Base-by-base conservation (phyloP, 2,797 vertebrate genomes). In the Xyrichtys novacula region DNA sequence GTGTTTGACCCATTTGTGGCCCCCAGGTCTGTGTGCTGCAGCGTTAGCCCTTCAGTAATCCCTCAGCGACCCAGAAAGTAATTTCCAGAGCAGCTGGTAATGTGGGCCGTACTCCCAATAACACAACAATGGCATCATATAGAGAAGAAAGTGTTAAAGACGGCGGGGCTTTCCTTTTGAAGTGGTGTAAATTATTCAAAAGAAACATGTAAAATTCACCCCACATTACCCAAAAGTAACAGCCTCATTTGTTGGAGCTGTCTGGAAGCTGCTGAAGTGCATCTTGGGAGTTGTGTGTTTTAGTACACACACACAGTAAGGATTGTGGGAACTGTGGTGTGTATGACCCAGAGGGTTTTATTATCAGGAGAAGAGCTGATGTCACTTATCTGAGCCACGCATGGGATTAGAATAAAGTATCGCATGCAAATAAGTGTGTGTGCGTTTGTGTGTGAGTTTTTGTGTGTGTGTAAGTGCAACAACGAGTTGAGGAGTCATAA, bases 81-180 rank as follows among this genome's bases (percentile, higher is more conserved):
- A 73, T 78, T 81, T 85, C 50, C 72, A 40, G 65, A 91, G 88
- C 90, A 92, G 88, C 90, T 91, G 88, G 84, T 68, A 69, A 81
- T 87, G 70, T 87, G 81, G 81, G 80, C 70, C 76, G 61, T 73
- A 63, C 48, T 63, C 71, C 83, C 78, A 71, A 78, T 76, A 68
- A 67, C 78, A 57, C 61, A 71, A 81, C 86, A 85, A 72, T 85
- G 5, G 71, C 20, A 49, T 78, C 77, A 60, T 74, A 74, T 81
- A 80, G 68, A 20, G 16, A 68, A 81, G 73, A 72, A 86, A 78
- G 78, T 74, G 84, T 63, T 42, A 23, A 70, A 56, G 54, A 19
- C 66, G 43, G 69, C 61, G 29, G 68, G 48, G 43, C 39, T 31
- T 15, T 16, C 40, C 38, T 42, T 16, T 26, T 46, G 48, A 66